Evolutionary conservation across 2,888 invertebrate genomes (phyloP).

Genomic region (Lydus trimaculatus): DNA sequence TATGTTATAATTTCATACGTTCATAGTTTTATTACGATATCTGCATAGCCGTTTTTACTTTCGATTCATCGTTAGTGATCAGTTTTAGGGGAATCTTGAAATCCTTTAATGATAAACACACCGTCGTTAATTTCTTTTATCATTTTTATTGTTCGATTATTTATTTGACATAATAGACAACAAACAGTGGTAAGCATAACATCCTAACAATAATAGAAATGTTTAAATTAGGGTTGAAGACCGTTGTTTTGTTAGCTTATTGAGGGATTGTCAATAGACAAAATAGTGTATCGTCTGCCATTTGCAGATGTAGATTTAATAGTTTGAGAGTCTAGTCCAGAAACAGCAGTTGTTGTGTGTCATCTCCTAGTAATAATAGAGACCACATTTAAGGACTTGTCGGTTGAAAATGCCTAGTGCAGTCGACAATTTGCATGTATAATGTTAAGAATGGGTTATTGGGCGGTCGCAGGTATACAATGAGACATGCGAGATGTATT

Average conservation of each 20-base stretch:
- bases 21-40: slow-evolving; percentile 56
- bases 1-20: slow-evolving; percentile 59
- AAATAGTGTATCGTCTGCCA: slow-evolving; percentile 37
- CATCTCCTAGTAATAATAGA: slow-evolving; percentile 31
- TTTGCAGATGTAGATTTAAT: slow-evolving; percentile 50
- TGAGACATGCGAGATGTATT: slow-evolving; percentile 18
- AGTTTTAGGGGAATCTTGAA: neutral
- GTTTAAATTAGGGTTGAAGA: neutral
- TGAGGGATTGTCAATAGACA: slow-evolving; percentile 26
- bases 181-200: neutral
- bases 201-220: neutral
- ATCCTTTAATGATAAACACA: too few species aligned
- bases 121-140: too few species aligned
- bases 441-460: slow-evolving; percentile 33
- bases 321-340: slow-evolving; percentile 46
- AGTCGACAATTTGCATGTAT: slow-evolving; percentile 46
- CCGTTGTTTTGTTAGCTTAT: slow-evolving; percentile 15
- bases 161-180: neutral
- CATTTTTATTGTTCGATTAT: neutral
- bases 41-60: slow-evolving; percentile 38
- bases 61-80: slow-evolving; percentile 5
- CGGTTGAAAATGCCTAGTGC: slow-evolving; percentile 43
- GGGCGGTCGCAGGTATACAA: slow-evolving; percentile 26
- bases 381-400: slow-evolving; percentile 45
- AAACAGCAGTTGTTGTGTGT: slow-evolving; percentile 35